Percentiles rank a stretch among this genome's conserved stretches.
Conservation (phyloP, 1,140 invertebrate species). For the Drosophila orosa region DNA sequence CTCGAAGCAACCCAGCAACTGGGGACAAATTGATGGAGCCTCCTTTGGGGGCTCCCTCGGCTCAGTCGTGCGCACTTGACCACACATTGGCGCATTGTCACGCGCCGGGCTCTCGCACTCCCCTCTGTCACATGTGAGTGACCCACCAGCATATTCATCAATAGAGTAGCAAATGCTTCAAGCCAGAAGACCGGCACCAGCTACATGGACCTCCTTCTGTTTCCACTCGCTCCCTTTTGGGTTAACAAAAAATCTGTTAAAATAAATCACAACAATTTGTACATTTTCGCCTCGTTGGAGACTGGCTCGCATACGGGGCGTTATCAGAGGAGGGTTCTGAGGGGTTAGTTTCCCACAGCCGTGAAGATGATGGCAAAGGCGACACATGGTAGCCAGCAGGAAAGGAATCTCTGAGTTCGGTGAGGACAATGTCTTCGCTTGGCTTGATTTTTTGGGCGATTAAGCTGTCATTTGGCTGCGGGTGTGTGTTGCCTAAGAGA, state of each 20-base stretch:
- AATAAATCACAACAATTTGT: slow-evolving; percentile 82
- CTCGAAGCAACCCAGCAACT: slow-evolving; percentile 27
- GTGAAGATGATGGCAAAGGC: slow-evolving; percentile 57
- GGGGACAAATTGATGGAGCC: slow-evolving; percentile 56
- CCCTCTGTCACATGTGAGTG: slow-evolving; percentile 33
- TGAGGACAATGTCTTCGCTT: slow-evolving; percentile 70
- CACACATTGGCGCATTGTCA: slow-evolving; percentile 81
- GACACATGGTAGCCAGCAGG: slow-evolving; percentile 67
- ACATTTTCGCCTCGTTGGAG: slow-evolving; percentile 79
- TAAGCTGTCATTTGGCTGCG: slow-evolving; percentile 77
- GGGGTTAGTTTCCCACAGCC: slow-evolving; percentile 34
- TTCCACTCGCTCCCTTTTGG: slow-evolving; percentile 35
- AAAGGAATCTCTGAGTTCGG: slow-evolving; percentile 41
- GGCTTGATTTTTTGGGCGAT: slow-evolving; percentile 73
- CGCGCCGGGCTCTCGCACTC: slow-evolving; percentile 41
- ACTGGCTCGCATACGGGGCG: slow-evolving; percentile 11
- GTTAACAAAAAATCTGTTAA: slow-evolving; percentile 81
- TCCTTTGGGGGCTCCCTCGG: slow-evolving; percentile 47
- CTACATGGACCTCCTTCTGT: neutral
- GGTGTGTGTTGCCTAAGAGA: slow-evolving; percentile 13
- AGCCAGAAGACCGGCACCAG: slow-evolving; percentile 10
- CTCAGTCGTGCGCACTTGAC: slow-evolving; percentile 79
- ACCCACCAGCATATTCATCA: slow-evolving; percentile 75
- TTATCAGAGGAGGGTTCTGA: slow-evolving; percentile 2
- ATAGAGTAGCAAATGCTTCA: slow-evolving; percentile 65